These are phyloP conservation scores for Dendropsophus ebraccatus DNA, from an alignment of 2,113 vertebrate species.

Conservation along the genomic window DNA sequence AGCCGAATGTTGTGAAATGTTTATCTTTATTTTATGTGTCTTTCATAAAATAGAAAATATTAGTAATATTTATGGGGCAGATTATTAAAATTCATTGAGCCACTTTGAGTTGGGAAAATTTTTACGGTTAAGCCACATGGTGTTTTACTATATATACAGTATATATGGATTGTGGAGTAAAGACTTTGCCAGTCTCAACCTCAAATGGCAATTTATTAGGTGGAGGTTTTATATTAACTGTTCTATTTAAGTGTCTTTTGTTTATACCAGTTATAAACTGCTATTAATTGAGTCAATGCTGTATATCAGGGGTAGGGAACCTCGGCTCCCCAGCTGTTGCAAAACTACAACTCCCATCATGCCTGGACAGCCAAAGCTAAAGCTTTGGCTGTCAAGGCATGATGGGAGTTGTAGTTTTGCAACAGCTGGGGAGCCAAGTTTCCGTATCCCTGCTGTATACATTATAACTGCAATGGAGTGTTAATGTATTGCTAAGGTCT, in stretches of 20 bases:
- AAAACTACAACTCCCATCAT: no score
- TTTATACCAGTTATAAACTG: not conserved
- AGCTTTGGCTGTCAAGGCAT: no score
- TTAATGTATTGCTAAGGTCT: not conserved
- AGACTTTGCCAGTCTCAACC: not conserved
- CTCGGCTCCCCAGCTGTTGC: no score
- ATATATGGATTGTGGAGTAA: not conserved
- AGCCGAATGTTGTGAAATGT: slow-evolving; percentile 5
- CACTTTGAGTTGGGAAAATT: not conserved
- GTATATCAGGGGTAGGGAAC: no score
- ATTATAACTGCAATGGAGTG: not conserved
- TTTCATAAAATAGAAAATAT: slow-evolving; percentile 1
- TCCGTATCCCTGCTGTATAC: no score
- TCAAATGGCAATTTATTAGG: not conserved
- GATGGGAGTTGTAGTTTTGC: no score
- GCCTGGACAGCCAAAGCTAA: no score
- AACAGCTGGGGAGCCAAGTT: no score
- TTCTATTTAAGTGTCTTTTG: not conserved
- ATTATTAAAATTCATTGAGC: not conserved
- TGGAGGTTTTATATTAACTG: not conserved
- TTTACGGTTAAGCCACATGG: not conserved
- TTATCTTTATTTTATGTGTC: slow-evolving; percentile 9
- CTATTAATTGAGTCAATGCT: not conserved
- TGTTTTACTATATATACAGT: not conserved
- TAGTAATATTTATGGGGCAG: not conserved